Evolutionary conservation across 2,113 vertebrate species (phyloP).

Genomic region (Myiozetetes cayanensis): DNA sequence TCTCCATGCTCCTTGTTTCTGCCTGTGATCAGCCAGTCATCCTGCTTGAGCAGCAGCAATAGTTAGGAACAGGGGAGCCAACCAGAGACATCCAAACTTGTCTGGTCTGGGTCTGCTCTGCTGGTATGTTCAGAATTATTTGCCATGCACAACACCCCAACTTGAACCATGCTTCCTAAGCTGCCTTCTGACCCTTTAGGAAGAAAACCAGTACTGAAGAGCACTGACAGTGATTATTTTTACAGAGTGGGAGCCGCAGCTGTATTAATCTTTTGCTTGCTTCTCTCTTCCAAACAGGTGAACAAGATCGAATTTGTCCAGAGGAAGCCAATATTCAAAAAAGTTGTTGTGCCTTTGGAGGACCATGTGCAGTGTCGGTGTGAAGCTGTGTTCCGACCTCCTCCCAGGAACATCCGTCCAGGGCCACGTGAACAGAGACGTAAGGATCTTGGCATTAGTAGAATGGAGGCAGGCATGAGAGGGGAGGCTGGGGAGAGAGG

Average conservation of each 20-base stretch:
- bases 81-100: not conserved
- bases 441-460: slow-evolving; percentile 1
- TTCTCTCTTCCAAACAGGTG: slow-evolving; percentile 75
- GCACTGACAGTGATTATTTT: not conserved
- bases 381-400: slow-evolving; percentile 50
- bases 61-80: not conserved
- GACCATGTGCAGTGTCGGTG: slow-evolving; percentile 91
- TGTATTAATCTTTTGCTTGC: not conserved
- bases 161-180: not conserved
- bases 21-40: not conserved
- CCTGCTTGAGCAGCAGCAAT: not conserved
- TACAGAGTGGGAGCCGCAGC: not conserved
- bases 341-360: slow-evolving; percentile 86
- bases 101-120: not conserved
- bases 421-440: slow-evolving; percentile 64
- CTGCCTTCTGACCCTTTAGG: not conserved
- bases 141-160: not conserved
- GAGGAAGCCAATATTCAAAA: slow-evolving; percentile 76
- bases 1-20: not conserved
- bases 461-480: not conserved
- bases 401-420: slow-evolving; percentile 23
- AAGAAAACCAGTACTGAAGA: not conserved
- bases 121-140: not conserved
- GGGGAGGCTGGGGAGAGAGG: not conserved
- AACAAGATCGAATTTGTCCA: slow-evolving; percentile 85